Evolutionary conservation across 2,797 vertebrate genomes (phyloP).

Genomic region (Thripadectes ignobilis): DNA sequence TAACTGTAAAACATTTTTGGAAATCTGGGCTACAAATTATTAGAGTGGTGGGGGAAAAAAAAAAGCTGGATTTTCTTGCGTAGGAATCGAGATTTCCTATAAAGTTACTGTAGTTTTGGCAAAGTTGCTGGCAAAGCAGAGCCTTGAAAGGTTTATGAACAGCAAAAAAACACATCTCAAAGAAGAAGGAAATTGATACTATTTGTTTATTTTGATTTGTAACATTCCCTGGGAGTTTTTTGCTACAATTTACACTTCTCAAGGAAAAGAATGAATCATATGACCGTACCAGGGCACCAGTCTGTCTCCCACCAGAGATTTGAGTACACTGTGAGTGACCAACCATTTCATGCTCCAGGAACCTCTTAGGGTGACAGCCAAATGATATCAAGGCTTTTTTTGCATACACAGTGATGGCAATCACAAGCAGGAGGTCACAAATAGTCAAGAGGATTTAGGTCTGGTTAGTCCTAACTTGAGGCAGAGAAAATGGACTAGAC

Average conservation of each 20-base stretch:
- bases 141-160: neutral
- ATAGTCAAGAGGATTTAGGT: neutral
- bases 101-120: neutral
- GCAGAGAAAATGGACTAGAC: neutral
- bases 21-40: neutral
- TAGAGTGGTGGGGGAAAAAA: too few relatives aligned
- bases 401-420: neutral
- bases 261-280: neutral
- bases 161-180: neutral
- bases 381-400: neutral
- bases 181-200: neutral
- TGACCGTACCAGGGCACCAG: neutral
- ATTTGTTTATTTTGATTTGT: neutral
- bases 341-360: fast-evolving
- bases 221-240: fast-evolving
- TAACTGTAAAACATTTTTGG: neutral
- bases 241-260: neutral
- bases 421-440: neutral
- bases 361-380: neutral
- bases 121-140: neutral
- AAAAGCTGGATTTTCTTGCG: neutral
- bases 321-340: neutral
- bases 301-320: too few relatives aligned
- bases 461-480: neutral
- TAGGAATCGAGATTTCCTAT: neutral